Evolutionary conservation across 2,113 vertebrate species (phyloP), one percentile per base, ranked within the genome.

Genomic region (Neolamprologus brichardi): DNA sequence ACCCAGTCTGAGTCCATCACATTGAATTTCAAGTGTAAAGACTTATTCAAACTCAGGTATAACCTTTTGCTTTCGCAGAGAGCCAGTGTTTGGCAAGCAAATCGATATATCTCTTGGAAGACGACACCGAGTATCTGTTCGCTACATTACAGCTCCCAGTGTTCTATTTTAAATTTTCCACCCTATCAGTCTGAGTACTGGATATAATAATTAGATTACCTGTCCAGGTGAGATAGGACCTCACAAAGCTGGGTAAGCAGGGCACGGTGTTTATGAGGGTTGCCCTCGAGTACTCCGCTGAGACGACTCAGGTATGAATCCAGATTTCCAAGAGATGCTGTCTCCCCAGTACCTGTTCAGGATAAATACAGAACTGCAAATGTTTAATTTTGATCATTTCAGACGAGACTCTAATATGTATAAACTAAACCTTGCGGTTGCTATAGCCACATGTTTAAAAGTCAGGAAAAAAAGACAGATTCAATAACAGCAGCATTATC

Each of bases 221-320:
- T 99, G 95, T 99, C 98, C 9, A 99, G 95, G 83, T 97, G 97
- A 90, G 97, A 97, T 81, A 99, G 95, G 89, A 99, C 97, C 86
- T 99, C 98, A 72, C 98, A 97, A 58, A 99, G 97, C 56, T 98
- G 97, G 18, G 95, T 91, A 23, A 99, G 96, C 82, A 99, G 95
- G 0, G 96, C 96, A 53, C 98, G 97, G 0, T 99, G 98, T 92
- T 98, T 98, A 9, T 96, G 94, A 0, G 99, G 99, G 93, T 98
- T 98, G 81, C 97, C 97, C 93, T 98, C 98, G 0, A 99, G 97
- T 72, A 96, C 95, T 1, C 96, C 97, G 90, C 97, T 98, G 84
- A 99, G 96, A 86, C 97, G 97, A 49, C 97, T 98, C 97, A 99
- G 97, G 91, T 99, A 99, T 10, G 98, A 97, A 90, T 99, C 99